These are phyloP conservation scores for Abrostola tripartita DNA, from an alignment of 2,888 invertebrate genomes.

Conservation along the genomic window DNA sequence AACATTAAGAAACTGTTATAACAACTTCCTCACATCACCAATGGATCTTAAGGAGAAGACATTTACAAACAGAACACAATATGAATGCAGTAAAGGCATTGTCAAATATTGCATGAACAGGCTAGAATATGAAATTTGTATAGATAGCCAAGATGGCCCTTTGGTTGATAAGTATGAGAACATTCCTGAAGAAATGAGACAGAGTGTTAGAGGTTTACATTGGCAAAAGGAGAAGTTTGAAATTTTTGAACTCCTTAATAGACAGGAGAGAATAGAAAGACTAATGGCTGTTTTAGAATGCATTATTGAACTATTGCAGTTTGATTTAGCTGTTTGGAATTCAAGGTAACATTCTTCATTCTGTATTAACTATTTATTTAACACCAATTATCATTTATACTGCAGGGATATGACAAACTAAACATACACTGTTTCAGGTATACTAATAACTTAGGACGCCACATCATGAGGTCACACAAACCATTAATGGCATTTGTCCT, in stretches of 20 bases:
- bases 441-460: slow-evolving; percentile 69
- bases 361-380: background rate
- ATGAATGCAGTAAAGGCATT: slow-evolving; percentile 72
- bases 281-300: slow-evolving; percentile 84
- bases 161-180: slow-evolving; percentile 73
- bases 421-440: slow-evolving; percentile 66
- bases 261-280: slow-evolving; percentile 82
- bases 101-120: slow-evolving; percentile 80
- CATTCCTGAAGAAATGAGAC: slow-evolving; percentile 74
- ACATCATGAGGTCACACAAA: slow-evolving; percentile 76
- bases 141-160: slow-evolving; percentile 72
- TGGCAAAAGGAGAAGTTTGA: slow-evolving; percentile 82
- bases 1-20: slow-evolving; percentile 73
- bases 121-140: slow-evolving; percentile 76
- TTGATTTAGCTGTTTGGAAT: slow-evolving; percentile 88
- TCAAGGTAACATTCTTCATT: slow-evolving; percentile 72
- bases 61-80: slow-evolving; percentile 74
- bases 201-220: slow-evolving; percentile 74
- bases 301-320: slow-evolving; percentile 85
- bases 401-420: background rate
- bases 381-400: background rate
- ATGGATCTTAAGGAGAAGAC: slow-evolving; percentile 73
- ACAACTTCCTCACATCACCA: slow-evolving; percentile 73
- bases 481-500: slow-evolving; percentile 77
- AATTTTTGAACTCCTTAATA: slow-evolving; percentile 76